Conservation (phyloP, 2,888 invertebrate species). For the Amphimallon solstitiale region DNA sequence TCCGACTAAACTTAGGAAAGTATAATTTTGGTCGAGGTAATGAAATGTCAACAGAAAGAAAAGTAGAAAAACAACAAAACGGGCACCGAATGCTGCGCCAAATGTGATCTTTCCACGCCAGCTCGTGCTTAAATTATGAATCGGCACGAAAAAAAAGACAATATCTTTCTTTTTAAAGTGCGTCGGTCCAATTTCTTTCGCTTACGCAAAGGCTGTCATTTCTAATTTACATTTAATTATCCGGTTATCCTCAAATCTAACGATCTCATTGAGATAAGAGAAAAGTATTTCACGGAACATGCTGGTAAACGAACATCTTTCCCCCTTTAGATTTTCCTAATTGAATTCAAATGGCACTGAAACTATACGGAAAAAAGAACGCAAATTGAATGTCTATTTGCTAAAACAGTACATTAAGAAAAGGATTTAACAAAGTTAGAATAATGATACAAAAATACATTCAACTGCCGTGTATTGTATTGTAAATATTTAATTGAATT, state of each 20-base stretch:
- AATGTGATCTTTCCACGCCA: slow-evolving; percentile 4
- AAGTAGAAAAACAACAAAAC: slow-evolving; percentile 6
- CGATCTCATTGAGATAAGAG: slow-evolving; percentile 20
- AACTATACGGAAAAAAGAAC: too few species aligned
- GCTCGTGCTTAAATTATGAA: slow-evolving; percentile 27
- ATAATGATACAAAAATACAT: too few species aligned
- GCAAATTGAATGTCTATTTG: too few species aligned
- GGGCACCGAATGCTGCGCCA: slow-evolving; percentile 12
- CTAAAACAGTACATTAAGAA: too few species aligned
- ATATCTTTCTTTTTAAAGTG: slow-evolving; percentile 27
- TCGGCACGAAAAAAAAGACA: slow-evolving; percentile 26
- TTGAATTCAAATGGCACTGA: too few species aligned
- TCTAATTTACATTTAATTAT: slow-evolving; percentile 32
- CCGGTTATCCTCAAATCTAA: slow-evolving; percentile 19
- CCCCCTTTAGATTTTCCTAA: too few species aligned
- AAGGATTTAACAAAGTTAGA: too few species aligned
- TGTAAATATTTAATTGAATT: too few species aligned
- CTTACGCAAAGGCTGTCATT: slow-evolving; percentile 9
- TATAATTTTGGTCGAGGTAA: slow-evolving; percentile 16
- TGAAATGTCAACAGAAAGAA: slow-evolving; percentile 24
- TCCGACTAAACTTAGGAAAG: not conserved
- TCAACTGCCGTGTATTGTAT: too few species aligned
- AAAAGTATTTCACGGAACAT: slow-evolving; percentile 12
- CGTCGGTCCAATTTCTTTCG: not conserved
- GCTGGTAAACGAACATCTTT: too few species aligned